Evolutionary conservation across 2,888 invertebrate species (phyloP).

Genomic region (Bombylius major): DNA sequence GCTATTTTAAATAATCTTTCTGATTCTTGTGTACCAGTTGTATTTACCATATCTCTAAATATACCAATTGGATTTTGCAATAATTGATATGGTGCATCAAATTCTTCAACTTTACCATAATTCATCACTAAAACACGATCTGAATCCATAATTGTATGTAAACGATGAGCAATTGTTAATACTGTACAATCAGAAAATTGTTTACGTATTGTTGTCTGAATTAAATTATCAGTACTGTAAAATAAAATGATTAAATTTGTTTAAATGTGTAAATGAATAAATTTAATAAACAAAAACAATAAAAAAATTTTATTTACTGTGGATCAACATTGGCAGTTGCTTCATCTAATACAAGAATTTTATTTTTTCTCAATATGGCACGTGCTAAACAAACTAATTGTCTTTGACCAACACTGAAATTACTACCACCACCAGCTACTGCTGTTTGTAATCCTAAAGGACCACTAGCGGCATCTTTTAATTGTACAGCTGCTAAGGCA

Average conservation of each 20-base stretch:
- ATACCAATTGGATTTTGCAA: slow-evolving; percentile 43
- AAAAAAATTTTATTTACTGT: slow-evolving; percentile 21
- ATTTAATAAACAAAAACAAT: not conserved
- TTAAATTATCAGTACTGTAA: slow-evolving; percentile 53
- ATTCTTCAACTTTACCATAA: slow-evolving; percentile 55
- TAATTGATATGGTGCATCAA: slow-evolving; percentile 48
- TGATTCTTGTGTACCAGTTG: slow-evolving; percentile 39
- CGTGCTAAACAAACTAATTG: slow-evolving; percentile 71
- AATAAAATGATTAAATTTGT: not conserved
- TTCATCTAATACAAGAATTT: slow-evolving; percentile 58
- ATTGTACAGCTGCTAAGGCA: slow-evolving; percentile 57
- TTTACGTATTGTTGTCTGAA: slow-evolving; percentile 62
- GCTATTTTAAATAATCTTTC: slow-evolving; percentile 15
- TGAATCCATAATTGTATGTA: slow-evolving; percentile 84
- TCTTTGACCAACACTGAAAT: slow-evolving; percentile 50
- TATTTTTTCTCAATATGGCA: slow-evolving; percentile 64
- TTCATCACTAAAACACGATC: slow-evolving; percentile 73
- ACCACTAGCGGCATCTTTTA: slow-evolving; percentile 40
- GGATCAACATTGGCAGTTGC: slow-evolving; percentile 53
- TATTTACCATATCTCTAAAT: slow-evolving; percentile 50
- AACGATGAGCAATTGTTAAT: slow-evolving; percentile 71
- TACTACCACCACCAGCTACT: slow-evolving; percentile 44
- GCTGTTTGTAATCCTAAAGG: slow-evolving; percentile 41
- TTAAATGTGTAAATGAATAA: slow-evolving; percentile 35
- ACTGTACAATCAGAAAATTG: slow-evolving; percentile 69